These are phyloP conservation scores for Eulemur albifrons DNA, from an alignment of 2,797 vertebrate genomes.

Conservation along the genomic window DNA sequence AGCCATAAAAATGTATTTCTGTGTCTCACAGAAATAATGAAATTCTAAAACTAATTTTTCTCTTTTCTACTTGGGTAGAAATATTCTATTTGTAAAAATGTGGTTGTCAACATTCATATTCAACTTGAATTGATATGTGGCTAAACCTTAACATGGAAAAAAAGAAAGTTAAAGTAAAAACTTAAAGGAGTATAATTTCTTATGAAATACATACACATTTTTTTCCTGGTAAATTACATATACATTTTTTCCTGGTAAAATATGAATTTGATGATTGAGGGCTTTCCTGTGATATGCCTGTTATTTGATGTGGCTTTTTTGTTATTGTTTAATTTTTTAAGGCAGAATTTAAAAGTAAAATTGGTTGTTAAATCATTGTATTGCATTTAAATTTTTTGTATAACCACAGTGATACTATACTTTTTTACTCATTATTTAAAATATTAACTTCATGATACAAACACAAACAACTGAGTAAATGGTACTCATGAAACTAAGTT, in stretches of 20 bases:
- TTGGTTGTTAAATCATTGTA: not conserved
- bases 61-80: conserved; percentile 15
- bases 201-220: not conserved
- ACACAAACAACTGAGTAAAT: not conserved
- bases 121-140: not conserved
- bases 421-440: not conserved
- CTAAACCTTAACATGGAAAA: not conserved
- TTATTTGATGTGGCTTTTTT: not conserved
- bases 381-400: not conserved
- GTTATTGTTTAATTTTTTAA: not conserved
- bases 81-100: conserved; percentile 42
- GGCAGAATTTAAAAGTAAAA: not conserved
- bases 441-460: not conserved
- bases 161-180: not conserved
- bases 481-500: not conserved
- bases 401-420: not conserved
- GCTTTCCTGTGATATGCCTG: not conserved
- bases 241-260: not conserved
- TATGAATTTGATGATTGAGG: not conserved
- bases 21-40: conserved; percentile 1
- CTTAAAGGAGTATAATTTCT: not conserved
- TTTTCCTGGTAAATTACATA: not conserved
- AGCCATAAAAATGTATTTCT: not conserved
- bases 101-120: not conserved
- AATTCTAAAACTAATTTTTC: conserved; percentile 43